phyloP scores from a whole-genome alignment of 2,888 invertebrate species.

The Lacanobia wlatinum region DNA sequence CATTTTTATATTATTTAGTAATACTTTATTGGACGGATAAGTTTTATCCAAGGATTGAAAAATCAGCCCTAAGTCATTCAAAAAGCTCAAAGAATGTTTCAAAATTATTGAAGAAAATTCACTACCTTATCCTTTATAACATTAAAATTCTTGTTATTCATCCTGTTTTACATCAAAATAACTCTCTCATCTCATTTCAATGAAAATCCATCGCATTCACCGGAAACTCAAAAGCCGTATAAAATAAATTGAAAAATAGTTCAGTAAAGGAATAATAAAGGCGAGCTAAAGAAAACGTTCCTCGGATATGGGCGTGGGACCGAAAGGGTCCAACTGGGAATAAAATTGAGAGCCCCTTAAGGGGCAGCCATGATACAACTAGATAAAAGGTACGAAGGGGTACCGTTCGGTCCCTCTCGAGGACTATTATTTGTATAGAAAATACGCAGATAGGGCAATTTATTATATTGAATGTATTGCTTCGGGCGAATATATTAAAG shows the following conservation, averaged over 20 bases:
- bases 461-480: slow-evolving; percentile 59
- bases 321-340: slow-evolving; percentile 67
- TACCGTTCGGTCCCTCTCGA: slow-evolving; percentile 49
- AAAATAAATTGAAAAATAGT: slow-evolving; percentile 56
- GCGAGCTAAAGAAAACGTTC: slow-evolving; percentile 67
- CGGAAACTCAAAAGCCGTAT: slow-evolving; percentile 4
- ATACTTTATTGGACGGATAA: no score
- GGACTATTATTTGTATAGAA: slow-evolving; percentile 53
- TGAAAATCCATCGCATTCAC: neutral
- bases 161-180: neutral
- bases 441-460: slow-evolving; percentile 56
- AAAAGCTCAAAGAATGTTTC: no score
- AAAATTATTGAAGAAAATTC: no score
- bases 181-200: neutral
- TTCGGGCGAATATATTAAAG: slow-evolving; percentile 34
- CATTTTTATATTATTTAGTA: no score
- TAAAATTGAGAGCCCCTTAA: slow-evolving; percentile 71
- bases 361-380: slow-evolving; percentile 64
- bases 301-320: slow-evolving; percentile 45
- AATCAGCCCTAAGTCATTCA: no score
- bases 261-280: slow-evolving; percentile 66
- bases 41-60: no score
- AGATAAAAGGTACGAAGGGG: slow-evolving; percentile 63
- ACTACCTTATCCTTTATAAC: neutral
- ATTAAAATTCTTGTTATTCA: neutral